phyloP scores from a whole-genome alignment of 64 coral and sea anemone species.

The Astreopora myriophthalma region DNA sequence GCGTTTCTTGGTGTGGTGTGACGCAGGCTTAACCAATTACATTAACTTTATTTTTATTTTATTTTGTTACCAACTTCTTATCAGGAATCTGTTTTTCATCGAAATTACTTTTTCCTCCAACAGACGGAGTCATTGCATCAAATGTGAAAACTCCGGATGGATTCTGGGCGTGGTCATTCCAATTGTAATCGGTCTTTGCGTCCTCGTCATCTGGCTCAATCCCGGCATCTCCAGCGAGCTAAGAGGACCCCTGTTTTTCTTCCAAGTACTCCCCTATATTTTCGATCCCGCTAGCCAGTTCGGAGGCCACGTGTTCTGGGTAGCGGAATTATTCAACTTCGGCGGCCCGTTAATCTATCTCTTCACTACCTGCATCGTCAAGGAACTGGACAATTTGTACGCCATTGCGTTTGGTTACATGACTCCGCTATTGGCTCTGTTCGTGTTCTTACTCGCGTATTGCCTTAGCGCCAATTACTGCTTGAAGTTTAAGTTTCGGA shows the following conservation, averaged over 20 bases:
- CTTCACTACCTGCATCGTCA: conserved; percentile 40
- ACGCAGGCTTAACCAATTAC: too few relatives aligned
- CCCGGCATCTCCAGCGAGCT: conserved; percentile 70
- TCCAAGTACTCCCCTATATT: conserved; percentile 79
- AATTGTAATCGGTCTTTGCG: conserved; percentile 42
- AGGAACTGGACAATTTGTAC: conserved; percentile 54
- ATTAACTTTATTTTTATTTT: too few relatives aligned
- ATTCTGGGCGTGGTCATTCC: conserved; percentile 52
- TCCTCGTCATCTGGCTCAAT: conserved; percentile 80
- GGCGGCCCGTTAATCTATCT: conserved; percentile 65
- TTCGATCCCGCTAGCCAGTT: conserved; percentile 55
- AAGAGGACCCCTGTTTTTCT: conserved; percentile 81
- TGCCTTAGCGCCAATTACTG: conserved; percentile 65
- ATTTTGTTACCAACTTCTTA: too few relatives aligned
- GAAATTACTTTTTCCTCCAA: background rate
- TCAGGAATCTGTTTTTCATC: background rate
- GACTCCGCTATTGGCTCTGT: conserved; percentile 43
- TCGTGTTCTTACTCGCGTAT: conserved; percentile 54
- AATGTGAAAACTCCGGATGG: conserved; percentile 67
- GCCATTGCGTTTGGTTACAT: conserved; percentile 53
- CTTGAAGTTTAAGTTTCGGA: conserved; percentile 59
- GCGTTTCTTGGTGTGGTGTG: too few relatives aligned
- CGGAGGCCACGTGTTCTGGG: conserved; percentile 30
- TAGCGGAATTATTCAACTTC: conserved; percentile 76
- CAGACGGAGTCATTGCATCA: conserved; percentile 2